Percentiles rank a stretch among this genome's conserved stretches.
phyloP scores from a whole-genome alignment of 2,113 vertebrate genomes.

The Eurystomus gularis region DNA sequence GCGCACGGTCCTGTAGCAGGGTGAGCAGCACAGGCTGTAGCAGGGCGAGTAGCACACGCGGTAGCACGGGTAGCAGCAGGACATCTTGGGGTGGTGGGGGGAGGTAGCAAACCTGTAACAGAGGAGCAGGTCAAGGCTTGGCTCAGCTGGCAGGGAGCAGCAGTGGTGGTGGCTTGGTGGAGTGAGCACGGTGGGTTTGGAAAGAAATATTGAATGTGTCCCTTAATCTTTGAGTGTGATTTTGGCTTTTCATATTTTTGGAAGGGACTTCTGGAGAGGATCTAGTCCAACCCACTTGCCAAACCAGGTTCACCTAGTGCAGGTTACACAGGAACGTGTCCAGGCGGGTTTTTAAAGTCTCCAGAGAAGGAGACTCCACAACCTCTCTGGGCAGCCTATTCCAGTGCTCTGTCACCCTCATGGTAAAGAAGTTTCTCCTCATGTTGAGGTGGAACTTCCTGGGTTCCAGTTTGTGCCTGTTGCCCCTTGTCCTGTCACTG shows the following conservation, averaged over 20 bases:
- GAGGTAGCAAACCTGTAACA: not conserved
- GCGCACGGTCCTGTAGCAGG: not conserved
- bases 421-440: too few relatives aligned
- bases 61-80: slow-evolving; percentile 9
- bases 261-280: too few relatives aligned
- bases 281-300: too few relatives aligned
- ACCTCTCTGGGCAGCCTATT: too few relatives aligned
- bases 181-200: not conserved
- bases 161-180: fast-evolving
- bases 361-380: too few relatives aligned
- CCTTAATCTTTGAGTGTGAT: not conserved
- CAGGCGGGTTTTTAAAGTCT: too few relatives aligned
- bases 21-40: not conserved
- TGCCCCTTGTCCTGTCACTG: too few relatives aligned
- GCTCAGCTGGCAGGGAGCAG: not conserved
- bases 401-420: too few relatives aligned
- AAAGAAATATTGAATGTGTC: not conserved
- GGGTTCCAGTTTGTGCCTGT: too few relatives aligned
- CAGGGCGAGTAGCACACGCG: not conserved
- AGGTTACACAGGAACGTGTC: too few relatives aligned
- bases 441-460: too few relatives aligned
- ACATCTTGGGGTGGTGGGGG: not conserved
- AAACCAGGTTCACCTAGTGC: too few relatives aligned
- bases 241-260: not conserved
- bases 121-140: not conserved